These are phyloP conservation scores for Macaria notata DNA, from an alignment of 2,888 invertebrate genomes.

Conservation along the genomic window DNA sequence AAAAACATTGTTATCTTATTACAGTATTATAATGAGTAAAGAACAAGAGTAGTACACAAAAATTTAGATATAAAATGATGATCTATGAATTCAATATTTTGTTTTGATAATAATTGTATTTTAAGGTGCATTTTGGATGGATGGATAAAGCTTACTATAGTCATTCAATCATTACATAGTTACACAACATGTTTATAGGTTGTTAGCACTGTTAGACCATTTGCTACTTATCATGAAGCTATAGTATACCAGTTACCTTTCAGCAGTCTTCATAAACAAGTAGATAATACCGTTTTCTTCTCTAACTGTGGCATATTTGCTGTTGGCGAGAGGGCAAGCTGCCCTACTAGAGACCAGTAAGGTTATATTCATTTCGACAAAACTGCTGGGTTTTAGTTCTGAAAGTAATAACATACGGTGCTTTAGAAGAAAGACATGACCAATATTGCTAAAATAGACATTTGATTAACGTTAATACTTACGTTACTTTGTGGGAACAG, in stretches of 20 bases:
- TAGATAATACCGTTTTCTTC: constrained; percentile 98
- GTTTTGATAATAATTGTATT: too few relatives aligned
- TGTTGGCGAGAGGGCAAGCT: constrained; percentile 98
- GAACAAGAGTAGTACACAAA: too few relatives aligned
- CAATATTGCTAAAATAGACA: too few relatives aligned
- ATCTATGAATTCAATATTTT: too few relatives aligned
- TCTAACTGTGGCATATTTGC: constrained; percentile 98
- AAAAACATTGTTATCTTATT: too few relatives aligned
- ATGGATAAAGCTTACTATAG: too few relatives aligned
- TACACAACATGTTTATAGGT: too few relatives aligned
- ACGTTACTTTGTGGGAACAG: constrained; percentile 99
- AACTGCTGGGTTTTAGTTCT: constrained; percentile 97
- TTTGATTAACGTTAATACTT: constrained; percentile 69
- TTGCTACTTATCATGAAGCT: too few relatives aligned
- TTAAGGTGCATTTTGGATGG: background rate
- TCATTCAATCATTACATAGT: too few relatives aligned
- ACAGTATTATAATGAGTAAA: too few relatives aligned
- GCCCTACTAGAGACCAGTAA: constrained; percentile 96
- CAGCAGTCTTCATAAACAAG: constrained; percentile 94
- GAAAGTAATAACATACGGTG: constrained; percentile 41
- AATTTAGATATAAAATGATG: too few relatives aligned
- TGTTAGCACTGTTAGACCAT: too few relatives aligned
- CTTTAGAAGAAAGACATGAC: background rate
- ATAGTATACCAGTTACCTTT: constrained; percentile 80
- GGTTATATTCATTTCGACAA: constrained; percentile 98